Evolutionary conservation across 2,113 vertebrate species (phyloP).

Genomic region (Junco hyemalis): DNA sequence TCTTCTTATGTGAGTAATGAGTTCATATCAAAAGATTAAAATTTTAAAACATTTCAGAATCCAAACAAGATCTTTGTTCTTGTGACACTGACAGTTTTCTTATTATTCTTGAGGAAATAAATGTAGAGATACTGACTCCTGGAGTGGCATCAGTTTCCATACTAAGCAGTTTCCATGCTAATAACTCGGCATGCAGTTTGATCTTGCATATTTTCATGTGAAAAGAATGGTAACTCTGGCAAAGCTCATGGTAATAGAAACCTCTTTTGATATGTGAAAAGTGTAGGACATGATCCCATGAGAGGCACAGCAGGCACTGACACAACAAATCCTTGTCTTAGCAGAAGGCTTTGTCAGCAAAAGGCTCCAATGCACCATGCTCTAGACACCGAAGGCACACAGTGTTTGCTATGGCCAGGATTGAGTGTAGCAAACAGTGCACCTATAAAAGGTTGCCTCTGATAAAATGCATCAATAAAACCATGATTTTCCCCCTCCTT

Average conservation of each 20-base stretch:
- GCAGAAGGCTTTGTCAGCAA: neutral
- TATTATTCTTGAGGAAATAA: neutral
- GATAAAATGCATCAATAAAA: neutral
- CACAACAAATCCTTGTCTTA: neutral
- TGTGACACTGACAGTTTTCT: neutral
- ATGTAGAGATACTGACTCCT: neutral
- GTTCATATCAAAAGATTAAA: neutral
- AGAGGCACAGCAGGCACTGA: neutral
- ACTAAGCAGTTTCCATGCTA: neutral
- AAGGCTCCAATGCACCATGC: rapidly evolving
- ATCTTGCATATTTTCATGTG: neutral
- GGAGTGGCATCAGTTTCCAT: neutral
- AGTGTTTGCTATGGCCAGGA: neutral
- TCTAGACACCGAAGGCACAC: neutral
- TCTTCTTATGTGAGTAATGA: neutral
- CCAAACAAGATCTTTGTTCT: neutral
- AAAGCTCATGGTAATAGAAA: neutral
- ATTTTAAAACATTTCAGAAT: neutral
- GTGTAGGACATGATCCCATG: neutral
- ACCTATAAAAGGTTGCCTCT: neutral
- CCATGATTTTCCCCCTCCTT: neutral
- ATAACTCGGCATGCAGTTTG: neutral
- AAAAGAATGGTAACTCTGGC: neutral
- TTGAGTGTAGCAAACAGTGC: rapidly evolving
- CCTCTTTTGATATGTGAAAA: neutral